Base-by-base conservation (phyloP, 1,140 invertebrate genomes). In the Marisa cornuarietis region DNA sequence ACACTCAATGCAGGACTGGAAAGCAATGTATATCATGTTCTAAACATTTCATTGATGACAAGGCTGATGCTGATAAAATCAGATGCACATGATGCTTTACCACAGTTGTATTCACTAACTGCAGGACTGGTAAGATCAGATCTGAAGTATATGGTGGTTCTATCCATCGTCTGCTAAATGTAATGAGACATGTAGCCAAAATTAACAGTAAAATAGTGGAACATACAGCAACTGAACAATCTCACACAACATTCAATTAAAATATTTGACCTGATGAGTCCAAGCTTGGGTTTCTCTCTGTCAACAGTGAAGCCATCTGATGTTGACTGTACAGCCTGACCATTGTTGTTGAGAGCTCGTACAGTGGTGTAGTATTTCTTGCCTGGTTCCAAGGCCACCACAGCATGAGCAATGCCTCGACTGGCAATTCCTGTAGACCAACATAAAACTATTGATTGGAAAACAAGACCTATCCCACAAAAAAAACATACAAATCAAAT, bases 301-400 rank as follows among this genome's bases (percentile, higher is more conserved):
- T 87, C 86, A 0, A 86, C 79, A 16, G 81, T 78, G 68, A 87
- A 83, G 18, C 86, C 86, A 81, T 87, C 82, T n/a, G 85, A 83
- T 26, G 72, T 82, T n/a, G 84, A 71, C 76, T 87, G 77, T 22
- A 87, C 65, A 51, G 84, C 76, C 68, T 82, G 83, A n/a, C 84
- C 85, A 51, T 68, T 79, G 73, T 85, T 85, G 10, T 83, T 87
- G 16, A 83, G 78, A 42, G 68, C 85, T 52, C 86, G 61, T 7
- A 87, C 71, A 26, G 84, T 85, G 24, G 81, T 84, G 75, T 82
- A 87, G 80, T 86, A 86, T 22, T 62, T 84, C 61, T 63, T 78
- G n/a, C 81, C 81, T 31, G 52, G 69, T 24, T 83, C 76, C n/a
- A 85, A 66, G 8, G 82, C 71, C 11, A 85, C 2, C 26, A 79